A percentile compares a stretch with the other conserved stretches of the same genome.
Conservation (phyloP, 2,797 vertebrate genomes). For the Sebastes cheni region DNA sequence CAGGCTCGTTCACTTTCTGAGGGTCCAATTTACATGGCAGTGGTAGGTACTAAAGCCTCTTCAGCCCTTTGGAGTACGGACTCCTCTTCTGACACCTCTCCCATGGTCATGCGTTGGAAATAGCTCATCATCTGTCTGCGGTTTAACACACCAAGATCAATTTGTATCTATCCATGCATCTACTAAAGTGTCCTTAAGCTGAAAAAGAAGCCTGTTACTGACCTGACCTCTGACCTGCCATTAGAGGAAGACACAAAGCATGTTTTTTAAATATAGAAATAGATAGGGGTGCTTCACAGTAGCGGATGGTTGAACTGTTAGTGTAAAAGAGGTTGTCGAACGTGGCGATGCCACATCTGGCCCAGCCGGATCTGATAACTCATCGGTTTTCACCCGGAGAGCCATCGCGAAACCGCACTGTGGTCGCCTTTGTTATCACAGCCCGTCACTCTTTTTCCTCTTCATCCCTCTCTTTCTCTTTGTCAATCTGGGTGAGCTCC, state of each 20-base stretch:
- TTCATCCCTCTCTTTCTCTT: conserved; percentile 63
- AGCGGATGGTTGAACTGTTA: conserved; percentile 4
- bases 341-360: conserved; percentile 58
- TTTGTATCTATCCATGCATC: background rate
- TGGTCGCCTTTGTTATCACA: conserved; percentile 70
- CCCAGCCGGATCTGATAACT: conserved; percentile 60
- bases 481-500: conserved; percentile 68
- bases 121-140: conserved; percentile 23
- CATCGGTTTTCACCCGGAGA: conserved; percentile 57
- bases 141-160: conserved; percentile 21
- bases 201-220: background rate
- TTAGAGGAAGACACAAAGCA: background rate
- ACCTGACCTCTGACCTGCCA: conserved; percentile 4
- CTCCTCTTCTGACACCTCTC: conserved; percentile 51
- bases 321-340: conserved; percentile 12
- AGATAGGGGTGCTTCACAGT: background rate
- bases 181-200: background rate
- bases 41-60: conserved; percentile 72
- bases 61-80: conserved; percentile 45
- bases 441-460: conserved; percentile 58
- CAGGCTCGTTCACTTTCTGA: conserved; percentile 72
- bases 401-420: conserved; percentile 57
- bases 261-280: background rate
- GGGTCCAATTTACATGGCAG: conserved; percentile 74
- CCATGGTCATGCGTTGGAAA: conserved; percentile 30